Evolutionary conservation across 2,888 invertebrate genomes (phyloP).

Genomic region (Apodemia mormo): DNA sequence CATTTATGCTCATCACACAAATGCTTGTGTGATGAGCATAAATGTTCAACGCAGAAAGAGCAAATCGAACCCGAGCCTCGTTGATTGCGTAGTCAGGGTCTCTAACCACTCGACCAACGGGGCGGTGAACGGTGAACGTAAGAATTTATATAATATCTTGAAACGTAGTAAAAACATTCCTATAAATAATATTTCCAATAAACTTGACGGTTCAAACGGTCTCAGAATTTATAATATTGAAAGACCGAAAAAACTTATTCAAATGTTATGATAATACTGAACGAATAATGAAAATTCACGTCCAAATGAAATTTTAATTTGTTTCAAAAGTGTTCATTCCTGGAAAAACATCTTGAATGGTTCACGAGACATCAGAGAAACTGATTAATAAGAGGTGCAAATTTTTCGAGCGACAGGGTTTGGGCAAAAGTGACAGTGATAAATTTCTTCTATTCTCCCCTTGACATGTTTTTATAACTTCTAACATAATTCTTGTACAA

Average conservation of each 20-base stretch:
- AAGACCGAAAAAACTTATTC: not conserved
- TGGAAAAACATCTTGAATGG: constrained; percentile 13
- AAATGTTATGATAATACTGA: not conserved
- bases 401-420: not conserved
- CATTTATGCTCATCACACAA: no score
- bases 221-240: not conserved
- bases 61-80: no score
- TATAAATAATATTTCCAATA: constrained; percentile 4
- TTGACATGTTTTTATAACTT: not conserved
- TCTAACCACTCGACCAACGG: no score
- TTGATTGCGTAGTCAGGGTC: no score
- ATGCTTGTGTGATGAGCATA: no score
- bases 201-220: not conserved
- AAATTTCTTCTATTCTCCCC: not conserved
- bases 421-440: not conserved
- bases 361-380: constrained; percentile 1
- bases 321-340: not conserved
- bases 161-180: no score
- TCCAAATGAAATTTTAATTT: constrained; percentile 7
- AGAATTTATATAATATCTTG: no score
- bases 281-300: not conserved
- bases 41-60: no score
- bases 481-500: not conserved
- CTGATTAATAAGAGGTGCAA: constrained; percentile 13
- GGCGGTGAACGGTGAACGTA: no score